Conservation (phyloP, 1,140 invertebrate genomes). For the Megathymus violae region DNA sequence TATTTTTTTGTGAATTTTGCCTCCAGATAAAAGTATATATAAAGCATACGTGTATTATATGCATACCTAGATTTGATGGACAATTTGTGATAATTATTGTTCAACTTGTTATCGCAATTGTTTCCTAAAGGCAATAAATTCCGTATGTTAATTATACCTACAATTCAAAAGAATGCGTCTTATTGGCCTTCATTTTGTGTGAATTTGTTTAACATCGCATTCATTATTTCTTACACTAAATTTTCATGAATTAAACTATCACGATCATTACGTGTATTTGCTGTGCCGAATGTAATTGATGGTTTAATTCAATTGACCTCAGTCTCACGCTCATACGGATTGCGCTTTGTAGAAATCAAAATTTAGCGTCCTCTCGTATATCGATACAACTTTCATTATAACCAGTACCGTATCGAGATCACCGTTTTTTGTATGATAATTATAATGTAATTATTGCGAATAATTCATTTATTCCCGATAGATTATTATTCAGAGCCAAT, state of each 20-base stretch:
- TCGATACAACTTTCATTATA: no score
- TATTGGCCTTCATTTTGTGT: slow-evolving; percentile 41
- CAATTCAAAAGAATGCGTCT: slow-evolving; percentile 45
- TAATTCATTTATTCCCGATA: no score
- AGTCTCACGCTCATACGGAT: slow-evolving; percentile 4
- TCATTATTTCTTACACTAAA: slow-evolving; percentile 26
- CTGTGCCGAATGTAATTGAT: slow-evolving; percentile 14
- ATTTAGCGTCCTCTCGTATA: background rate
- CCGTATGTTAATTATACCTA: slow-evolving; percentile 38
- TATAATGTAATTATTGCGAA: no score
- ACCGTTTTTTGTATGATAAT: no score
- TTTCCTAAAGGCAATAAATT: background rate
- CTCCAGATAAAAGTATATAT: no score
- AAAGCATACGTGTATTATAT: no score
- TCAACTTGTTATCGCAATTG: slow-evolving; percentile 9
- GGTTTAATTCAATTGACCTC: slow-evolving; percentile 21
- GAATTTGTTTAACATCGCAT: slow-evolving; percentile 44
- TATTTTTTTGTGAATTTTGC: no score
- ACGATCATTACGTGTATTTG: slow-evolving; percentile 36
- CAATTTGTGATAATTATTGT: background rate
- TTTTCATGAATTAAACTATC: slow-evolving; percentile 46
- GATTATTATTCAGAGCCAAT: no score
- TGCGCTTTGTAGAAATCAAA: background rate
- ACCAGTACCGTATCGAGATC: no score
- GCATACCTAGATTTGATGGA: slow-evolving; percentile 85